Conservation (phyloP, 2,797 vertebrate genomes). For the Myotis daubentonii region DNA sequence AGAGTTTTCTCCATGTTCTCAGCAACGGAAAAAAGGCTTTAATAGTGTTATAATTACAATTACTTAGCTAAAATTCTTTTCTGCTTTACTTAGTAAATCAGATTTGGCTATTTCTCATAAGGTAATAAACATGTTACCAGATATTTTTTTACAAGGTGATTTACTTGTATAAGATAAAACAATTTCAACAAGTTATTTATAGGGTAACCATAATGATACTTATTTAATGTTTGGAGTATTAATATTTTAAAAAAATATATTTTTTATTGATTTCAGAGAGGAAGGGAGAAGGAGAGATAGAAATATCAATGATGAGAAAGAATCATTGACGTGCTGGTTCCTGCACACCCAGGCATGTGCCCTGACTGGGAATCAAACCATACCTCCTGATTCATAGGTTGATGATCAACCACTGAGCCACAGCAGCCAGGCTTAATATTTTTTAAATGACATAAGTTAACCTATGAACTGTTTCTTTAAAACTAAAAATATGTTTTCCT, state of each 20-base stretch:
- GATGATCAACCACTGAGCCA: too few relatives aligned
- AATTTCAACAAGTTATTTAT: background rate
- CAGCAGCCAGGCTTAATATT: background rate
- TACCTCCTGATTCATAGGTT: too few relatives aligned
- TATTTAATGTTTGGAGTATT: background rate
- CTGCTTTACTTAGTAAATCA: background rate
- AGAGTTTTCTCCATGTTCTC: background rate
- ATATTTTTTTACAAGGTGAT: background rate
- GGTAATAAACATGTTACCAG: background rate
- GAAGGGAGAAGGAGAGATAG: too few relatives aligned
- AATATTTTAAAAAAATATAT: background rate
- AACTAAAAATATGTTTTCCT: conserved; percentile 10
- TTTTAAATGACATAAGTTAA: background rate
- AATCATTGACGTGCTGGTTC: too few relatives aligned
- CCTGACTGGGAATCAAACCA: too few relatives aligned
- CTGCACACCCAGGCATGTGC: too few relatives aligned
- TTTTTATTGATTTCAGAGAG: too few relatives aligned
- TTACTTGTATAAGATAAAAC: conserved; percentile 44
- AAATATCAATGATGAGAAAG: too few relatives aligned
- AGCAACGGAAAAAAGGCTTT: background rate
- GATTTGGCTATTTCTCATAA: conserved; percentile 26
- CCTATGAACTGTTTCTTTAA: background rate
- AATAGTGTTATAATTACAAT: conserved; percentile 23
- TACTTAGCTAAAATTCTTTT: conserved; percentile 30
- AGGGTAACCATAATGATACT: background rate